phyloP scores from a whole-genome alignment of 2,888 invertebrate species.

The Drosophila atroscutellata region DNA sequence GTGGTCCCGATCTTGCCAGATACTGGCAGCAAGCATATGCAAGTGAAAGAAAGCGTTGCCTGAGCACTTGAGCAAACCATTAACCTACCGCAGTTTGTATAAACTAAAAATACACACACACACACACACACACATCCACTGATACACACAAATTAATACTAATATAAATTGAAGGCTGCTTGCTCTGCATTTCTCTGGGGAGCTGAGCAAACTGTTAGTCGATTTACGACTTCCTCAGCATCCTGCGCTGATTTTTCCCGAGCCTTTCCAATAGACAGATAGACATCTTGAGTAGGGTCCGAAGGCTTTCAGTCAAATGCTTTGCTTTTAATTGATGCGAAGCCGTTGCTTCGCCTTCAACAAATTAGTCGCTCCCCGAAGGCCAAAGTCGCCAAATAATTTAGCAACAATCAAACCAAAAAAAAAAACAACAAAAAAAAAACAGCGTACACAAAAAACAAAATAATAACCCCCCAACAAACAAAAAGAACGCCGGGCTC shows the following conservation, averaged over 20 bases:
- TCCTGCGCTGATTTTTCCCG: conserved; percentile 59
- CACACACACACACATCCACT: neutral
- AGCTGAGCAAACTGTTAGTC: conserved; percentile 66
- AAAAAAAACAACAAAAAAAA: neutral
- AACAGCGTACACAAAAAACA: conserved; percentile 3
- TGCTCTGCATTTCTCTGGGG: conserved; percentile 23
- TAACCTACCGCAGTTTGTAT: conserved; percentile 80
- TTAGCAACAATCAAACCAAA: conserved; percentile 37
- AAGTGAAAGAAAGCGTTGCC: conserved; percentile 73
- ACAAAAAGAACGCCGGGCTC: conserved; percentile 18
- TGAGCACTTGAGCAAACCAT: conserved; percentile 69
- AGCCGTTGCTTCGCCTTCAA: conserved; percentile 41
- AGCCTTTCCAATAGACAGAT: conserved; percentile 62
- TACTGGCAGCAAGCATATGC: conserved; percentile 28
- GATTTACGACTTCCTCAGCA: conserved; percentile 78
- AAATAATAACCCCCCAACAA: conserved; percentile 15
- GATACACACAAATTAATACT: conserved; percentile 67
- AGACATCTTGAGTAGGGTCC: conserved; percentile 82
- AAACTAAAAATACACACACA: conserved; percentile 58
- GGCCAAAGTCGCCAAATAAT: conserved; percentile 68
- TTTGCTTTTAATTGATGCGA: conserved; percentile 69
- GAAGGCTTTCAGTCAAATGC: conserved; percentile 80
- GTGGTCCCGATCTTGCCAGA: conserved; percentile 58
- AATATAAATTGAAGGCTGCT: conserved; percentile 51
- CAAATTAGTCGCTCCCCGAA: conserved; percentile 63